phyloP scores from a whole-genome alignment of 2,113 vertebrate genomes.

The Embiotoca jacksoni region DNA sequence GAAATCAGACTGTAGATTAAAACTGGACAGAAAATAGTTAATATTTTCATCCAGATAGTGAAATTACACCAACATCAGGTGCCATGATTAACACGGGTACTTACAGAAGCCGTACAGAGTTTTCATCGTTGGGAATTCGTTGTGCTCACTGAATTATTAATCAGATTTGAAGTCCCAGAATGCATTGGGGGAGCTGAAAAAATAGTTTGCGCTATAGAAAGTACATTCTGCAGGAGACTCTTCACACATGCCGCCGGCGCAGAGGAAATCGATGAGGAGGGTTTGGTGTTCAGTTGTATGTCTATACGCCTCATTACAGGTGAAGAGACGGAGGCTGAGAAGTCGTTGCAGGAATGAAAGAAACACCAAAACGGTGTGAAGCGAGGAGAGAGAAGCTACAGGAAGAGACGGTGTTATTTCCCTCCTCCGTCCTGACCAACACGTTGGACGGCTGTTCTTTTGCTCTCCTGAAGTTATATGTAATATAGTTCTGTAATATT shows the following conservation, averaged over 20 bases:
- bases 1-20: too few species aligned
- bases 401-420: conserved; percentile 19
- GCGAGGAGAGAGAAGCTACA: neutral
- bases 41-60: too few species aligned
- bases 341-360: neutral
- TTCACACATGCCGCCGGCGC: neutral
- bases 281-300: neutral
- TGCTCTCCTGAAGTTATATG: neutral
- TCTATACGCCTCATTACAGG: neutral
- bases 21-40: too few species aligned
- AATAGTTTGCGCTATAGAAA: neutral
- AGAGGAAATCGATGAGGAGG: conserved; percentile 1
- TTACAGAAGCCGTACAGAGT: too few species aligned
- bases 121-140: too few species aligned
- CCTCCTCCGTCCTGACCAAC: conserved; percentile 7
- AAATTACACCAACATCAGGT: too few species aligned
- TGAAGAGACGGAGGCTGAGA: neutral
- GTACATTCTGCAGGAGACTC: neutral
- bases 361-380: neutral
- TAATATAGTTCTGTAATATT: too few species aligned
- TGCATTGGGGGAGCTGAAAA: too few species aligned
- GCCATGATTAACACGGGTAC: too few species aligned
- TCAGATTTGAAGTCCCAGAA: too few species aligned
- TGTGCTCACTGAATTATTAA: too few species aligned
- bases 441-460: conserved; percentile 9